phyloP scores from a whole-genome alignment of 2,888 invertebrate genomes.

The Phengaris arion region DNA sequence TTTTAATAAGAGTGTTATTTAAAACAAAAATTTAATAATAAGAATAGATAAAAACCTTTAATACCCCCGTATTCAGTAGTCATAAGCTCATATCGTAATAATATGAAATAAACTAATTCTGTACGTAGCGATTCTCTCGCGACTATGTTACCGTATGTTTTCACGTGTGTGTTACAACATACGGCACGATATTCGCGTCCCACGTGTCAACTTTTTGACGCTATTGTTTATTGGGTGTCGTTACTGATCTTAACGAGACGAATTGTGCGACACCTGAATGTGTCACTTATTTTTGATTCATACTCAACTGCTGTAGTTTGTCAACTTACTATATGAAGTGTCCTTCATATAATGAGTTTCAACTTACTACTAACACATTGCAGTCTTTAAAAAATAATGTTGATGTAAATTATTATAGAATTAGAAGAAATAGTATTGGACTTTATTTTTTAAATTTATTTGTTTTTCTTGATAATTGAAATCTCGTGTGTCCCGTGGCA shows the following conservation, averaged over 20 bases:
- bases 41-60: too few species aligned
- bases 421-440: too few species aligned
- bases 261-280: conserved; percentile 34
- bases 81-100: too few species aligned
- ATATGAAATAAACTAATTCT: too few species aligned
- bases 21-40: too few species aligned
- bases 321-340: too few species aligned
- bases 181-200: conserved; percentile 49
- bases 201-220: conserved; percentile 50
- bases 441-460: too few species aligned
- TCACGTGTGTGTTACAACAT: conserved; percentile 40
- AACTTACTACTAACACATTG: not conserved
- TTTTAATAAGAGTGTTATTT: too few species aligned
- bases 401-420: not conserved
- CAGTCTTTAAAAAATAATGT: not conserved
- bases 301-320: conserved; percentile 1
- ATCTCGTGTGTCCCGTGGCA: not conserved
- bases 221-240: conserved; percentile 53
- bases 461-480: not conserved
- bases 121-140: not conserved
- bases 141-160: conserved; percentile 30
- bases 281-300: conserved; percentile 13
- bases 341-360: too few species aligned
- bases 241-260: conserved; percentile 44
- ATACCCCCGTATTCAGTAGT: too few species aligned